These are phyloP conservation scores for Orthosia cruda DNA, from an alignment of 2,888 invertebrate species.

Conservation along the genomic window DNA sequence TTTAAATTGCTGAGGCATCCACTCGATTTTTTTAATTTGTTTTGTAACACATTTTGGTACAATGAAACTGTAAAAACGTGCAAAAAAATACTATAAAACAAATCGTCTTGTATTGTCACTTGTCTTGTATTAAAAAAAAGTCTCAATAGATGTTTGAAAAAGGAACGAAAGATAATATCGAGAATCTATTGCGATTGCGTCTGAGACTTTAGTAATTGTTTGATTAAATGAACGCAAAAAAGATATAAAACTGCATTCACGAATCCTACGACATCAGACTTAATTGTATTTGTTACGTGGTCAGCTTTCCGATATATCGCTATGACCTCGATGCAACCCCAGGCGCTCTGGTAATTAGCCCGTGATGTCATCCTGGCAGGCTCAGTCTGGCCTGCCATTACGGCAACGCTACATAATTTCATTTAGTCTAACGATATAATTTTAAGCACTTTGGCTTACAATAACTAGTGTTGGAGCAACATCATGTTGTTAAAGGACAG, in stretches of 20 bases:
- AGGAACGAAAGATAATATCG: not conserved
- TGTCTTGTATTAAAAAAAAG: no score
- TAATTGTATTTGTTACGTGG: slow-evolving; percentile 20
- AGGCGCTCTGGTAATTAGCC: slow-evolving; percentile 38
- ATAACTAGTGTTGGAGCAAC: not conserved
- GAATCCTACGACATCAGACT: not conserved
- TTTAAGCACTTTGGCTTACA: slow-evolving; percentile 15
- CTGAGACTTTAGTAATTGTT: slow-evolving; percentile 4
- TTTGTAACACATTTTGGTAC: no score
- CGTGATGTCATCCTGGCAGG: slow-evolving; percentile 47
- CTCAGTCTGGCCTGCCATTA: slow-evolving; percentile 21
- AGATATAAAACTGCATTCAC: slow-evolving; percentile 6
- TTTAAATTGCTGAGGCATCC: no score
- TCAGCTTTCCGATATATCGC: slow-evolving; percentile 23
- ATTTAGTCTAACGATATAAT: slow-evolving; percentile 7
- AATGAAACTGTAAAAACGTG: no score
- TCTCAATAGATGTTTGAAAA: slow-evolving; percentile 10
- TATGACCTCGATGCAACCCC: slow-evolving; percentile 37
- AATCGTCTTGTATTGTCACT: no score
- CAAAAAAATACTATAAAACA: no score
- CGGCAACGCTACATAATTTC: slow-evolving; percentile 7
- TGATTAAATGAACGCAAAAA: slow-evolving; percentile 10
- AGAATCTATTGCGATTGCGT: not conserved
- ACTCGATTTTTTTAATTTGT: no score
- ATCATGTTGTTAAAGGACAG: slow-evolving; percentile 2